phyloP scores from a whole-genome alignment of 2,113 vertebrate species.

The Pelusios castaneus region DNA sequence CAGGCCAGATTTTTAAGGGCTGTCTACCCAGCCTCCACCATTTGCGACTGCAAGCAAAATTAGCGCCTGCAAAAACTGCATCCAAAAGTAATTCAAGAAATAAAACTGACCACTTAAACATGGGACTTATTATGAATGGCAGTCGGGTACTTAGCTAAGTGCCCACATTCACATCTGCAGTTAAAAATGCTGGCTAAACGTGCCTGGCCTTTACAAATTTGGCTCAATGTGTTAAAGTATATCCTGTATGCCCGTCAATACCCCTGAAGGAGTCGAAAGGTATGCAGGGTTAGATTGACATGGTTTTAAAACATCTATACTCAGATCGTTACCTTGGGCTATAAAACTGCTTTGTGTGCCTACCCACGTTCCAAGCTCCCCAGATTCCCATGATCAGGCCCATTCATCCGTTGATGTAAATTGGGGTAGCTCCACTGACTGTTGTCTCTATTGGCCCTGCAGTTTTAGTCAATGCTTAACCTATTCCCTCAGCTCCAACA shows the following conservation, averaged over 20 bases:
- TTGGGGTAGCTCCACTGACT: neutral
- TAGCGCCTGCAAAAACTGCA: neutral
- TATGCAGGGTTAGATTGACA: neutral
- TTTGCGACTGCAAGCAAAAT: neutral
- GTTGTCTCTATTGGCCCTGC: neutral
- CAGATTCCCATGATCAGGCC: neutral
- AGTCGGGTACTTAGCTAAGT: neutral
- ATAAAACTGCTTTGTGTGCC: neutral
- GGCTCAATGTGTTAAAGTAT: neutral
- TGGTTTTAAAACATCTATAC: neutral
- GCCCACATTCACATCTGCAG: neutral
- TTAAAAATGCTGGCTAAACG: neutral
- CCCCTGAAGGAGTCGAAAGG: neutral
- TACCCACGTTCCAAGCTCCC: neutral
- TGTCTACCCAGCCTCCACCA: neutral
- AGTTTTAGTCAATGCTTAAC: neutral
- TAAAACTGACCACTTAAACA: neutral
- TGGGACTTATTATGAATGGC: neutral
- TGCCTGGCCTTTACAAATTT: neutral
- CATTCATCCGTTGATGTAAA: neutral
- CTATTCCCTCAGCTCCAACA: neutral
- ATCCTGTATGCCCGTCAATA: neutral
- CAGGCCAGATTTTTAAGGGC: conserved; percentile 10
- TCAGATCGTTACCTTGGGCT: neutral
- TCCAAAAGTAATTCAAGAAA: neutral